Conservation (phyloP, 2,797 vertebrate genomes). For the Myotis vivesi region DNA sequence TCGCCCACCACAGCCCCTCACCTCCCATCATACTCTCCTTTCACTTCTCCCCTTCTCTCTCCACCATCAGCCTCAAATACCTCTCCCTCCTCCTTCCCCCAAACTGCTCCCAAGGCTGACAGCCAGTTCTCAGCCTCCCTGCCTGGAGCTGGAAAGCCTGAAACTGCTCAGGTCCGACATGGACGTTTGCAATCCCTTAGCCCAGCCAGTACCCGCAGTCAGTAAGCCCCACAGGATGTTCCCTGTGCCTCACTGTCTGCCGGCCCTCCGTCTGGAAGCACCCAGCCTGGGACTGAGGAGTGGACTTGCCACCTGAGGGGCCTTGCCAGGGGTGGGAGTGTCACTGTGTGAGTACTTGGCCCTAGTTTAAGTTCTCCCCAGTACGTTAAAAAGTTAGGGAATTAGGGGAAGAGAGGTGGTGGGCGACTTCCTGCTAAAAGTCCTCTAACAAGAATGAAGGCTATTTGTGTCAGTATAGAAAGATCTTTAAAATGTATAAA, state of each 20-base stretch:
- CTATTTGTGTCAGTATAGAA: neutral
- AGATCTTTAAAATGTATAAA: slow-evolving; percentile 21
- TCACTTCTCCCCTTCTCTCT: slow-evolving; percentile 62
- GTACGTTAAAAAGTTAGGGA: neutral
- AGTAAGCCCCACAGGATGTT: slow-evolving; percentile 19
- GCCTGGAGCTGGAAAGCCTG: slow-evolving; percentile 49
- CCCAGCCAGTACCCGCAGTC: neutral
- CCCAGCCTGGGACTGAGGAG: neutral
- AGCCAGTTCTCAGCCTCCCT: slow-evolving; percentile 57
- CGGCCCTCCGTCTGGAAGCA: neutral
- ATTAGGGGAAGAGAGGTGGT: neutral
- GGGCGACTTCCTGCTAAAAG: neutral
- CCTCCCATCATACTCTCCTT: neutral
- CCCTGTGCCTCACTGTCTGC: slow-evolving; percentile 52
- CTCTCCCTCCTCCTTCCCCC: neutral
- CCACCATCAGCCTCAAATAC: neutral
- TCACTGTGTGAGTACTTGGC: slow-evolving; percentile 11
- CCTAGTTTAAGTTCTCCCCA: slow-evolving; percentile 5
- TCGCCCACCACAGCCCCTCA: neutral
- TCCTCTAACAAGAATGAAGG: slow-evolving; percentile 32
- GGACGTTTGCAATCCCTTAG: neutral
- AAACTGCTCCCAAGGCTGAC: slow-evolving; percentile 40
- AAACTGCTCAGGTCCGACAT: slow-evolving; percentile 40
- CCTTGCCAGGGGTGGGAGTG: neutral
- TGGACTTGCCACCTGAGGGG: neutral